These are phyloP conservation scores for Drosophila navojoa DNA, from an alignment of 1,140 invertebrate species.

Conservation along the genomic window DNA sequence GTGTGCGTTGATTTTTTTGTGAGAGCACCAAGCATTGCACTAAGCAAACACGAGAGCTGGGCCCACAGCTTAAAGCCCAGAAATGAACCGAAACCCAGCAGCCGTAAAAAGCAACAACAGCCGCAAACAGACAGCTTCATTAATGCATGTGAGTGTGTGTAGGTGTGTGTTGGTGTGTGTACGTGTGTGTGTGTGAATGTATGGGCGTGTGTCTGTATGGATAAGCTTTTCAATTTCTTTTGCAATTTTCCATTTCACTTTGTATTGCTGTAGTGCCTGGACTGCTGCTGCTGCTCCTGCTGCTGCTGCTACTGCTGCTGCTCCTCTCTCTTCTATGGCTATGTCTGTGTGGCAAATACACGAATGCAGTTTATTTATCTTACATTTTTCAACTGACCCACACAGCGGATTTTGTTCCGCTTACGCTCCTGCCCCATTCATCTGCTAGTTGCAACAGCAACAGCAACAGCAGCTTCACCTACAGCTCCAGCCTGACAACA, in stretches of 20 bases:
- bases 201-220: conserved; percentile 23
- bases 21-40: conserved; percentile 41
- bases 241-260: conserved; percentile 67
- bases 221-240: conserved; percentile 68
- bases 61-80: conserved; percentile 27
- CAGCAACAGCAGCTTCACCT: conserved; percentile 13
- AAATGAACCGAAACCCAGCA: conserved; percentile 25
- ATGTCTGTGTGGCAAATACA: conserved; percentile 34
- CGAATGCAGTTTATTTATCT: conserved; percentile 62
- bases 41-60: conserved; percentile 22
- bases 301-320: background rate
- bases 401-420: conserved; percentile 7
- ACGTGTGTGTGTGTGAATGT: conserved; percentile 14
- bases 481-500: conserved; percentile 41
- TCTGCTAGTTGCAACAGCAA: background rate
- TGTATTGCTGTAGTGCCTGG: conserved; percentile 39
- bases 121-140: conserved; percentile 58
- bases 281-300: background rate
- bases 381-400: conserved; percentile 70
- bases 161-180: conserved; percentile 1
- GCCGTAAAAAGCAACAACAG: conserved; percentile 13
- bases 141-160: conserved; percentile 28
- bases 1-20: conserved; percentile 26
- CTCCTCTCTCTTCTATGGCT: conserved; percentile 8
- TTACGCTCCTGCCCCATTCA: too few relatives aligned